Base-by-base conservation (phyloP, 2,888 invertebrate genomes). In the Metacarcinus magister region DNA sequence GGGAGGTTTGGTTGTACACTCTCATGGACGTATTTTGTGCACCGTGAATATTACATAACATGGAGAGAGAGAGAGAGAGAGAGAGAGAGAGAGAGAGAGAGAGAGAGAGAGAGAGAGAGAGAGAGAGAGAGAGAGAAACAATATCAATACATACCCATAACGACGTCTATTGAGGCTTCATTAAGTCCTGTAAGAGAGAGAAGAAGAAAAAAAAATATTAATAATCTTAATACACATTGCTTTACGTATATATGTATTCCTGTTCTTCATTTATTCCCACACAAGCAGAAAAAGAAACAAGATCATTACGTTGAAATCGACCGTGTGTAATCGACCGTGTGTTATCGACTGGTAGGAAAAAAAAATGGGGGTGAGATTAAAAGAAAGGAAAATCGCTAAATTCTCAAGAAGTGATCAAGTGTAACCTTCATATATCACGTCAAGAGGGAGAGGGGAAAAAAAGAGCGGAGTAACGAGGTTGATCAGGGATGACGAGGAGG, bases 401-500 rank as follows among this genome's bases (percentile, higher is more conserved):
- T 82, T 82, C 82, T 82, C 5, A 32, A 82, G 82, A 82, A 28
- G 82, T 82, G 32, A 82, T 32, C 82, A 28, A 82, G 82, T 32
- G 32, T 19, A 32, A 82, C 28, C 82, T 32, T 32, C 13, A 32
- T 82, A 82, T 19, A 32, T 82, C 82, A 82, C 10, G 82, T 28
- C 82, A 82, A 32, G 82, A 32, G 82, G 82, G 67, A 67, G 32
- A 82, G 82, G 32, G 32, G 28, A 82, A 82, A 82, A 82, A 82
- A 82, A 10, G 82, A 13, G 16, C 10, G 32, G 28, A 82, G 32
- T 82, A 82, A 82, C 82, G 82, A 32, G 82, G 8, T 82, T 82
- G 82, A 82, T 82, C 82, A 82, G 32, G 82, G 82, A 82, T 32
- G 28, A 82, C 82, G 28, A 82, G 82, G 32, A 82, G 82, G 82